Evolutionary conservation across 2,113 vertebrate species (phyloP).

Genomic region (Tamias sibiricus): DNA sequence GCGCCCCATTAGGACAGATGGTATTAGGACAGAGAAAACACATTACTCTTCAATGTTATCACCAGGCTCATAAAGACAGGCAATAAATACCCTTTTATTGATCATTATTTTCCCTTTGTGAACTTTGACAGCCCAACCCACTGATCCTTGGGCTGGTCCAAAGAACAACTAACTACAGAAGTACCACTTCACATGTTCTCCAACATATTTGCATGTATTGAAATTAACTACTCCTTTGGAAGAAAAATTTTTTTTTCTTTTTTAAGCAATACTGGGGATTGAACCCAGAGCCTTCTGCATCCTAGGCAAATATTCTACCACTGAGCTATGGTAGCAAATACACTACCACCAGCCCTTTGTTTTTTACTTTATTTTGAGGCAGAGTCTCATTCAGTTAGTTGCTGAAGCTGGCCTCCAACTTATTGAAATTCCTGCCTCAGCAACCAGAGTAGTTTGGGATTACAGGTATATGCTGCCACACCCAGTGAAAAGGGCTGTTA

Average conservation of each 20-base stretch:
- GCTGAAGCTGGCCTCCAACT: background rate
- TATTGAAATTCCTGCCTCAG: background rate
- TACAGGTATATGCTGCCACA: background rate
- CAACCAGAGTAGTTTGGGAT: background rate
- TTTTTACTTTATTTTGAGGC: background rate
- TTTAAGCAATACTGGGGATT: background rate
- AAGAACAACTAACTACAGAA: constrained; percentile 14
- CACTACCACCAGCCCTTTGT: background rate
- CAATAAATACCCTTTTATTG: constrained; percentile 61
- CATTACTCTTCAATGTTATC: constrained; percentile 65
- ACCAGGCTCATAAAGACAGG: constrained; percentile 62
- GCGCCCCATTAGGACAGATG: constrained; percentile 58
- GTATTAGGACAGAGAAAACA: constrained; percentile 53
- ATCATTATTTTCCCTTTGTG: constrained; percentile 67
- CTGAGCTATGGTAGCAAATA: too few species aligned
- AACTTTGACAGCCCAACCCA: constrained; percentile 72
- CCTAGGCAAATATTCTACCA: background rate
- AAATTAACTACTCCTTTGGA: background rate
- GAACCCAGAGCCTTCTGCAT: background rate
- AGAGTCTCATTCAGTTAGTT: background rate
- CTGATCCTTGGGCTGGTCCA: constrained; percentile 12
- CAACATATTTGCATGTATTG: background rate
- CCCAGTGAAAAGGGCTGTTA: background rate
- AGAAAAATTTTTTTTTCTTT: background rate
- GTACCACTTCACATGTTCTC: background rate